phyloP scores from a whole-genome alignment of 1,140 invertebrate species.

The Drosophila sp. region DNA sequence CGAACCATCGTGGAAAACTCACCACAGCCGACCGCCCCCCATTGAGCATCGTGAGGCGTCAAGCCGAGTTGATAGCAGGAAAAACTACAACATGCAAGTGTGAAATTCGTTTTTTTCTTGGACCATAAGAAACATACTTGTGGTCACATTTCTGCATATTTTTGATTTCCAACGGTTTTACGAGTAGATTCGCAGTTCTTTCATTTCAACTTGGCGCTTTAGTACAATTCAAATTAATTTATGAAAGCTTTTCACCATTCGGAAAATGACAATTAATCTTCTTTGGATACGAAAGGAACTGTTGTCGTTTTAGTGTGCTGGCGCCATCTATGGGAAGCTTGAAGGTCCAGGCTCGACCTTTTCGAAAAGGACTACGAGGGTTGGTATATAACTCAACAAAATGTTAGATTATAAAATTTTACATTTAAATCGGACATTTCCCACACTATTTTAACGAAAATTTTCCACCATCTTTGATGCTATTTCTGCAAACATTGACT shows the following conservation, averaged over 20 bases:
- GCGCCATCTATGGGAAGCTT: constrained; percentile 65
- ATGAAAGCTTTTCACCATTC: constrained; percentile 12
- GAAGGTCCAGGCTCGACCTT: background rate
- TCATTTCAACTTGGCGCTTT: background rate
- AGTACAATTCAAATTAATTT: background rate
- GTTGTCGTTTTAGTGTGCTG: background rate
- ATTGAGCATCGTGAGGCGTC: constrained; percentile 50
- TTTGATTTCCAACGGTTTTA: no score
- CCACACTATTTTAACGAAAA: no score
- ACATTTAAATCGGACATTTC: no score
- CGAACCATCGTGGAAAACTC: constrained; percentile 36
- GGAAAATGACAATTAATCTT: background rate
- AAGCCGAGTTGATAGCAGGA: constrained; percentile 9
- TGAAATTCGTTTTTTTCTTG: background rate
- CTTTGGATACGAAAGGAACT: background rate
- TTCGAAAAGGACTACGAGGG: constrained; percentile 3
- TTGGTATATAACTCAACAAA: constrained; percentile 3
- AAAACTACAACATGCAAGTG: background rate
- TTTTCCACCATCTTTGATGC: no score
- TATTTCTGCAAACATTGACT: no score
- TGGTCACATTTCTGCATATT: no score
- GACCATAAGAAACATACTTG: background rate
- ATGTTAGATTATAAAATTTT: background rate
- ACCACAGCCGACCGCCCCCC: constrained; percentile 66
- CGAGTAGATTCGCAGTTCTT: background rate